phyloP scores from a whole-genome alignment of 2,113 vertebrate species.

The Oryzias curvinotus region DNA sequence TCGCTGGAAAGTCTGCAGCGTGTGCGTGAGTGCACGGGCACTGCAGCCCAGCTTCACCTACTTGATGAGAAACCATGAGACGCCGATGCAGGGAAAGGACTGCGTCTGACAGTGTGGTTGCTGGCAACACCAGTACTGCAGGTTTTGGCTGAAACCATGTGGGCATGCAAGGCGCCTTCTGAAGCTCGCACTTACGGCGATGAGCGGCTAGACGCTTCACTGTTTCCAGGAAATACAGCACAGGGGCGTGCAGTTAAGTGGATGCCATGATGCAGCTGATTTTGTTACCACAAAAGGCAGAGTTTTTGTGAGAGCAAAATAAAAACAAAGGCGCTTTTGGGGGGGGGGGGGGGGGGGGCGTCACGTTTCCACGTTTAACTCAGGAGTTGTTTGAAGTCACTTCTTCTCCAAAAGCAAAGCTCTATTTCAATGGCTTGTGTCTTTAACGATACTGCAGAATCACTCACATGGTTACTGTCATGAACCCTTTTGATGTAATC shows the following conservation, averaged over 20 bases:
- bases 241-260: slow-evolving; percentile 31
- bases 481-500: neutral
- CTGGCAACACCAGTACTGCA: slow-evolving; percentile 40
- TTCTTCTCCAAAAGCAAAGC: too few relatives aligned
- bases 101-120: slow-evolving; percentile 42
- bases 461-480: neutral
- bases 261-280: slow-evolving; percentile 18
- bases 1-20: neutral
- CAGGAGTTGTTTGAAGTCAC: too few relatives aligned
- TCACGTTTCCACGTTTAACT: neutral
- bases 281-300: neutral
- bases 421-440: too few relatives aligned
- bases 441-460: too few relatives aligned
- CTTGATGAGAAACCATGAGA: slow-evolving; percentile 51
- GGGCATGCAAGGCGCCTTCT: slow-evolving; percentile 47
- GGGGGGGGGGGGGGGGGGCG: too few relatives aligned
- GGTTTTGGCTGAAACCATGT: slow-evolving; percentile 69
- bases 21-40: neutral
- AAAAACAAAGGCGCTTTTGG: too few relatives aligned
- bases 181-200: slow-evolving; percentile 43
- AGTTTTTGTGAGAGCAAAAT: neutral
- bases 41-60: slow-evolving; percentile 11
- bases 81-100: slow-evolving; percentile 46
- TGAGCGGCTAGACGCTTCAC: slow-evolving; percentile 37
- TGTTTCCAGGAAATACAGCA: slow-evolving; percentile 65